These are phyloP conservation scores for Pholis gunnellus DNA, from an alignment of 2,113 vertebrate species.

Conservation along the genomic window DNA sequence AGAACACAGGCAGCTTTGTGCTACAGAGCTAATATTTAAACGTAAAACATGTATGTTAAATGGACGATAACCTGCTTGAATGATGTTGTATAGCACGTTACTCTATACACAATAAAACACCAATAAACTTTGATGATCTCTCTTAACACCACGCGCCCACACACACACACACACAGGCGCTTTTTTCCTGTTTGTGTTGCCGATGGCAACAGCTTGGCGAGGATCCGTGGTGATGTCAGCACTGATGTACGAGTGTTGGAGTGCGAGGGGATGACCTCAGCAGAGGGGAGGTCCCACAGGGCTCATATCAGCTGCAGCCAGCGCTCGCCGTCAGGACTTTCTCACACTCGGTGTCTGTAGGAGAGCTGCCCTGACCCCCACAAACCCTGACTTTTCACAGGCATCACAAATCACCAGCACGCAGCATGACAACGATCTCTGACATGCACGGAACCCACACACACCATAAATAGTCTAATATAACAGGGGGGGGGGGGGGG, in stretches of 20 bases:
- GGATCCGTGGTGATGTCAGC: conserved; percentile 63
- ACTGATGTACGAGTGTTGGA: conserved; percentile 71
- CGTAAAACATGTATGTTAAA: not conserved
- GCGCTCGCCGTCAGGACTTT: conserved; percentile 57
- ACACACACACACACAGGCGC: conserved; percentile 16
- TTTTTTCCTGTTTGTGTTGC: conserved; percentile 62
- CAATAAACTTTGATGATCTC: conserved; percentile 37
- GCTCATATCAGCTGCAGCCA: conserved; percentile 66
- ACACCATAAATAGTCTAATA: not conserved
- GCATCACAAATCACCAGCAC: conserved; percentile 52
- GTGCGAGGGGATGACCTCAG: conserved; percentile 69
- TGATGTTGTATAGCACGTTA: not conserved
- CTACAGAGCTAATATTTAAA: not conserved
- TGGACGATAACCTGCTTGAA: not conserved
- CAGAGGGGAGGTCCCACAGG: conserved; percentile 57
- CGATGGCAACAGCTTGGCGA: conserved; percentile 50
- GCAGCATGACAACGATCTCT: conserved; percentile 26
- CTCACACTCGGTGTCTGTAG: conserved; percentile 66
- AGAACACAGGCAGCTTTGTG: not conserved
- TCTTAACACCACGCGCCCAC: not conserved
- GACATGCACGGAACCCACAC: conserved; percentile 4
- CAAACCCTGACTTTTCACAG: conserved; percentile 24
- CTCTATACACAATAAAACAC: conserved; percentile 22
- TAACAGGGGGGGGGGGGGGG: no score
- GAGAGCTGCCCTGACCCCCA: not conserved